These are phyloP conservation scores for Acrocephalus arundinaceus DNA, from an alignment of 2,113 vertebrate genomes.

Conservation along the genomic window DNA sequence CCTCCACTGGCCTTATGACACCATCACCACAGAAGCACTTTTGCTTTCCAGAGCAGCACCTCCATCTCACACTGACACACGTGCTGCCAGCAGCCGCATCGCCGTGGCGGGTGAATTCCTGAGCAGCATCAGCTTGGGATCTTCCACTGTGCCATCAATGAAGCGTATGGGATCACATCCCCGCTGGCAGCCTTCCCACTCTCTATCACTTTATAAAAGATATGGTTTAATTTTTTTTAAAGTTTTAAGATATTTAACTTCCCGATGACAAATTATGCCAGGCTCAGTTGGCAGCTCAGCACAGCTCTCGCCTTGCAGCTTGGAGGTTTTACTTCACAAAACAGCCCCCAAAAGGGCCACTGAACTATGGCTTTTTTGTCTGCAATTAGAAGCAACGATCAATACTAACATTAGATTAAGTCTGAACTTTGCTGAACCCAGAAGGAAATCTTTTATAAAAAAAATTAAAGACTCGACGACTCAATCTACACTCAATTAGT, in stretches of 20 bases:
- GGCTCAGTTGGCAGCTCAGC: not conserved
- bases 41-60: not conserved
- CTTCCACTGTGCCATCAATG: accelerated
- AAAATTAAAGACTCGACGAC: conserved; percentile 13
- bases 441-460: conserved; percentile 63
- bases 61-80: accelerated
- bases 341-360: not conserved
- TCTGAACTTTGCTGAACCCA: conserved; percentile 44
- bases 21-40: accelerated
- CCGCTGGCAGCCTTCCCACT: not conserved
- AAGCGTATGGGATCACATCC: accelerated
- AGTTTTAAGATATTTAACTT: not conserved
- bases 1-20: not conserved
- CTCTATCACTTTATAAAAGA: not conserved
- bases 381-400: conserved; percentile 44
- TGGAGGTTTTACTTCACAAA: not conserved
- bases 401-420: conserved; percentile 62
- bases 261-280: accelerated
- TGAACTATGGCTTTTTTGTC: not conserved
- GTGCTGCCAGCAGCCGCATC: not conserved
- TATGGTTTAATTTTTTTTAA: not conserved
- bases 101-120: accelerated
- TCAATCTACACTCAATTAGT: conserved; percentile 40
- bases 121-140: accelerated
- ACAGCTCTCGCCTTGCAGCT: not conserved